Percentiles rank a stretch among this genome's conserved stretches.
phyloP scores from a whole-genome alignment of 2,797 vertebrate genomes.

The Chelon auratus region DNA sequence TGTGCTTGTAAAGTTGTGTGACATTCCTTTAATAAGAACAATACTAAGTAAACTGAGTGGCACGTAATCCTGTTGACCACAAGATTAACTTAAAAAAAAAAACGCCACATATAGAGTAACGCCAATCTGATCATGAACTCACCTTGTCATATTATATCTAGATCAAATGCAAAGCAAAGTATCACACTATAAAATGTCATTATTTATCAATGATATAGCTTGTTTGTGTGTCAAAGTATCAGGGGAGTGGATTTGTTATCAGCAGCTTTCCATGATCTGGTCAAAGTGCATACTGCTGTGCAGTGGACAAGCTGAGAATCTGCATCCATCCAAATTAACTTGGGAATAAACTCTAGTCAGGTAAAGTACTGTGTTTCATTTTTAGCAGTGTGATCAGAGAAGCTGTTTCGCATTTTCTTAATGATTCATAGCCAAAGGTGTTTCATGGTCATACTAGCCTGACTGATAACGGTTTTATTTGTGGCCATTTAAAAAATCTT shows the following conservation, averaged over 20 bases:
- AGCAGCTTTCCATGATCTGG: conserved; percentile 65
- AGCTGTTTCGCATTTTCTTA: conserved; percentile 3
- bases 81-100: conserved; percentile 1
- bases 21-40: background rate
- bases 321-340: conserved; percentile 43
- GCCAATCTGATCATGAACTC: background rate
- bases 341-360: conserved; percentile 52
- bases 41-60: background rate
- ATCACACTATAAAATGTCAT: conserved; percentile 10
- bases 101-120: background rate
- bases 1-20: background rate
- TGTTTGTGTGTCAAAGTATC: conserved; percentile 65
- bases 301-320: conserved; percentile 25
- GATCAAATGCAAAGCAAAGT: conserved; percentile 5
- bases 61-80: background rate
- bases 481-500: conserved; percentile 21
- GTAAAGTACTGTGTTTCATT: conserved; percentile 59
- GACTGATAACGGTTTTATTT: conserved; percentile 24
- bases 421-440: conserved; percentile 6
- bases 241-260: conserved; percentile 80
- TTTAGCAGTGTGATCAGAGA: conserved; percentile 4
- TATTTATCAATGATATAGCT: conserved; percentile 54
- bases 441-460: background rate
- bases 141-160: background rate
- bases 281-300: conserved; percentile 79